A percentile compares a stretch with the other conserved stretches of the same genome.
Conservation (phyloP, 2,888 invertebrate species). For the Ormyrus labotus region DNA sequence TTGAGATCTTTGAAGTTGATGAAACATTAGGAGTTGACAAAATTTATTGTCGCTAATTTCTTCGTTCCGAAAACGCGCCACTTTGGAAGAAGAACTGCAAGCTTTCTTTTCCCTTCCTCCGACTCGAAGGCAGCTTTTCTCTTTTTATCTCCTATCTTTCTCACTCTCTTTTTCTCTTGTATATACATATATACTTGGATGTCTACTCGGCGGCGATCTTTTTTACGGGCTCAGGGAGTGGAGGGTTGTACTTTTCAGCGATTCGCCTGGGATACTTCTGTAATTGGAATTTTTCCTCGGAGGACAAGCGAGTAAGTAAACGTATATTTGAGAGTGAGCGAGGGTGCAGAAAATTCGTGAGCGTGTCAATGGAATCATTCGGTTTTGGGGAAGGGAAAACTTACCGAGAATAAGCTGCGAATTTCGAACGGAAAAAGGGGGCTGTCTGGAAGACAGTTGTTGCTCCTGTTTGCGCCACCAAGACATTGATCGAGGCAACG, state of each 20-base stretch:
- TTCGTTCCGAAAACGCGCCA: too few relatives aligned
- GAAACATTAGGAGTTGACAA: too few relatives aligned
- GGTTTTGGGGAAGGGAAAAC: background rate
- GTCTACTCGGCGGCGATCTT: background rate
- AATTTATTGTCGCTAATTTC: too few relatives aligned
- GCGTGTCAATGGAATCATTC: background rate
- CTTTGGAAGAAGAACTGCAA: too few relatives aligned
- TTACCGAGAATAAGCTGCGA: constrained; percentile 10
- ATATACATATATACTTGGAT: background rate
- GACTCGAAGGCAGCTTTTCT: background rate
- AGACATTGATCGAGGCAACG: too few relatives aligned
- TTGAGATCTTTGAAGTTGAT: too few relatives aligned
- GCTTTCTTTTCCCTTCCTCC: too few relatives aligned
- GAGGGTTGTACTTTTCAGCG: constrained; percentile 6
- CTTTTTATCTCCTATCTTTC: background rate
- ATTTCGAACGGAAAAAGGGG: background rate
- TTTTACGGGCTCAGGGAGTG: background rate
- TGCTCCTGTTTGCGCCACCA: too few relatives aligned
- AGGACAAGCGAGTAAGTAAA: background rate
- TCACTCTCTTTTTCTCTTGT: background rate
- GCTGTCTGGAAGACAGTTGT: too few relatives aligned
- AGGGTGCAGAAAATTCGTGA: background rate
- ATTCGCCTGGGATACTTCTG: constrained; percentile 41
- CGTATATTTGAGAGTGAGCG: background rate
- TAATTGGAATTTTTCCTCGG: constrained; percentile 50